Percentiles rank a stretch among this genome's conserved stretches.
phyloP scores from a whole-genome alignment of 2,888 invertebrate genomes.

The Dasysyrphus albostriatus region DNA sequence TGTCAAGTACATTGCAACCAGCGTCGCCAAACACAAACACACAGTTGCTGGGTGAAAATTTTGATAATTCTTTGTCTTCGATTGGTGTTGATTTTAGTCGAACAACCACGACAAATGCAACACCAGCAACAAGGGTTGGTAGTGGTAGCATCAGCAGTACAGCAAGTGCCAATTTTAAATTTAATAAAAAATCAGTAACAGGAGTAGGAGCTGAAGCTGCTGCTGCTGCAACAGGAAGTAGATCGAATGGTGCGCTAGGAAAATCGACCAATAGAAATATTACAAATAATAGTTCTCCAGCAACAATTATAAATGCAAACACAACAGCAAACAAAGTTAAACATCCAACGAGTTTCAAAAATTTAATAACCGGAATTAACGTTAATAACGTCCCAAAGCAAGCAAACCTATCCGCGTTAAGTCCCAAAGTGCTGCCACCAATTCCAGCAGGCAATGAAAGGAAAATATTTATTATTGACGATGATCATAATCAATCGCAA shows the following conservation, averaged over 20 bases:
- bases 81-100: slow-evolving; percentile 64
- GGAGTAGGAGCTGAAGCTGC: not conserved
- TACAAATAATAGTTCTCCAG: slow-evolving; percentile 54
- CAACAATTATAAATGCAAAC: slow-evolving; percentile 1
- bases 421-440: slow-evolving; percentile 43
- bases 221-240: slow-evolving; percentile 23
- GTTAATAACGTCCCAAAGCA: slow-evolving; percentile 48
- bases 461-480: slow-evolving; percentile 49
- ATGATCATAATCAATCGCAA: slow-evolving; percentile 57
- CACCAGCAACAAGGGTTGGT: slow-evolving; percentile 1
- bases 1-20: slow-evolving; percentile 75
- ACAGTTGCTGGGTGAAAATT: slow-evolving; percentile 61
- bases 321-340: slow-evolving; percentile 49
- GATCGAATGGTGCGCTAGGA: slow-evolving; percentile 58
- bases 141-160: slow-evolving; percentile 53
- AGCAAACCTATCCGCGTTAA: slow-evolving; percentile 36
- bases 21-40: slow-evolving; percentile 75
- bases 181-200: slow-evolving; percentile 69
- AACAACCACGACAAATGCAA: slow-evolving; percentile 34
- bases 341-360: slow-evolving; percentile 79
- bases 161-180: slow-evolving; percentile 75
- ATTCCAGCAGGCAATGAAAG: slow-evolving; percentile 11
- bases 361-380: slow-evolving; percentile 76
- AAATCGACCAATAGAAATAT: slow-evolving; percentile 50
- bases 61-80: slow-evolving; percentile 69